Base-by-base conservation (phyloP, 1,140 invertebrate genomes). In the Drosophila sp. region DNA sequence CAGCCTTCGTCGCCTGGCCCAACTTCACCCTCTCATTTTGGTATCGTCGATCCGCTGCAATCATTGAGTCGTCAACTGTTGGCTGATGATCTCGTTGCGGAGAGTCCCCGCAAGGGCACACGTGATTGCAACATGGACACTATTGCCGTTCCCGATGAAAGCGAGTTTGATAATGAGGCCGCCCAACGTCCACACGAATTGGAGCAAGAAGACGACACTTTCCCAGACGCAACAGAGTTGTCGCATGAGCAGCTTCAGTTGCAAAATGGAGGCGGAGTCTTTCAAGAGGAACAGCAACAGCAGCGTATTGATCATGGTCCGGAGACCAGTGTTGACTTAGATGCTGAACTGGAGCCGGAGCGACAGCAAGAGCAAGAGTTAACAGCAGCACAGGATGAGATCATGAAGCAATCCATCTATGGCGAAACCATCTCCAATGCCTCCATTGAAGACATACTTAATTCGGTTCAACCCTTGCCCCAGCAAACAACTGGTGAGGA, bases 381-480 rank as follows among this genome's bases (percentile, higher is more conserved):
- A 9, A 13, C 21, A 5, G 14, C 25, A n/a, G 64, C 29, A 11
- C 54, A 48, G 8, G 75, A 74, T 11, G 81, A 87, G 34, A 74
- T 90, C 8, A 90, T 90, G 87, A 87, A 90, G 21, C 67, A 66
- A 27, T 90, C 87, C 1, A 69, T 90, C 4, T 90, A 90, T 64
- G 69, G 46, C 8, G 75, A 80, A 11, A 50, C 69, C 7, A 53
- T 53, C 7, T 53, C 72, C 2, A 77, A 76, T 54, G 69, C 75
- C 4, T 69, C 73, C 16, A 91, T 91, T n/a, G 82, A 89, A 51
- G 86, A 91, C 38, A 83, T 91, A n/a, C 43, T 91, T 0, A 91
- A 91, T 41, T 90, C 90, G 0, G 90, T 91, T n/a, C 90, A 91
- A 32, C 75, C 76, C 5, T 40, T 91, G 46, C 90, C 90, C 6